Conservation (phyloP, 2,113 vertebrate species). For the Macroglossus sobrinus region DNA sequence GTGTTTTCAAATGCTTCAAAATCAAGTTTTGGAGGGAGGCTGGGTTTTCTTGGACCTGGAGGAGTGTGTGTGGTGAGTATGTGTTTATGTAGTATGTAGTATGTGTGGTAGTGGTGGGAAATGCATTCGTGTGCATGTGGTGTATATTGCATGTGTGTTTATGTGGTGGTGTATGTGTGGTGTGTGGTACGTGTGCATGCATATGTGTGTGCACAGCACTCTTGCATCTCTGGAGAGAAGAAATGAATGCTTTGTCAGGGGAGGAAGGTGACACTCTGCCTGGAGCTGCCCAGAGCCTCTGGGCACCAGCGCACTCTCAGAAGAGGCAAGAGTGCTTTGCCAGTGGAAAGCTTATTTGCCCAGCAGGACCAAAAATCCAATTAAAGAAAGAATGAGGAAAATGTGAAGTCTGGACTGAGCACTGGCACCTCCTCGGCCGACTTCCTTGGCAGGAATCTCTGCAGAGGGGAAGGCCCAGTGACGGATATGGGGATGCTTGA, state of each 20-base stretch:
- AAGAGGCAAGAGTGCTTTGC: constrained; percentile 60
- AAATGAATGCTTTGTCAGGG: constrained; percentile 5
- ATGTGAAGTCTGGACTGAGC: constrained; percentile 65
- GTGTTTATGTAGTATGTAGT: background rate
- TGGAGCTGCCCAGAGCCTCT: constrained; percentile 19
- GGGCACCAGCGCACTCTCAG: constrained; percentile 48
- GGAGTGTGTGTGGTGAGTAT: background rate
- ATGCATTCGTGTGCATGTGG: background rate
- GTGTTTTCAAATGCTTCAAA: background rate
- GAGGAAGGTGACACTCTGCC: constrained; percentile 15
- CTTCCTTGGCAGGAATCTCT: constrained; percentile 66
- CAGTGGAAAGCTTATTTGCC: constrained; percentile 72
- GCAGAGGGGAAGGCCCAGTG: constrained; percentile 29
- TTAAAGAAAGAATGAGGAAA: constrained; percentile 79
- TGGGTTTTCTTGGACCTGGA: background rate
- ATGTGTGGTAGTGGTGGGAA: background rate
- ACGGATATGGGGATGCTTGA: constrained; percentile 48
- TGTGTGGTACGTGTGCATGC: background rate
- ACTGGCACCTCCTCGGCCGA: constrained; percentile 63
- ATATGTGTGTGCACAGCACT: background rate
- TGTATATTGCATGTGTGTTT: background rate
- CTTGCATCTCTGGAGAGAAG: constrained; percentile 17
- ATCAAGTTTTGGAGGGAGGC: background rate
- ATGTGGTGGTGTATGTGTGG: background rate
- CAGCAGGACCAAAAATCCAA: constrained; percentile 79